Base-by-base conservation (phyloP, 2,797 vertebrate genomes). In the Macrochelys suwanniensis region DNA sequence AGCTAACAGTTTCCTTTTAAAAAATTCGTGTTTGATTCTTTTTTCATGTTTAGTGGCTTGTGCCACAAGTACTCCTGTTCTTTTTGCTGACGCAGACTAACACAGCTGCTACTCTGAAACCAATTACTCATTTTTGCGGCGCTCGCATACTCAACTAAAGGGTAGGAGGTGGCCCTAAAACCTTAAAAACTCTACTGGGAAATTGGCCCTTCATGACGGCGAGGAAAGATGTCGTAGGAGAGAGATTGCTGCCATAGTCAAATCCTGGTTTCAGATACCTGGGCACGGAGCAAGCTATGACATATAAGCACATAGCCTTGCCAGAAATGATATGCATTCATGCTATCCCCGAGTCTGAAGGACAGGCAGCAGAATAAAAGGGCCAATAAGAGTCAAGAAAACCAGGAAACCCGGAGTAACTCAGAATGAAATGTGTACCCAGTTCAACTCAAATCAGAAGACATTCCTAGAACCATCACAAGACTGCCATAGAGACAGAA, bases 81-180 rank as follows among this genome's bases (percentile, higher is more conserved):
- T 42, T 42, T 42, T 42, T 42, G 37, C 37, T 42, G 37, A 42
- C 37, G 37, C 37, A 42, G 37, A 42, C 37, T 42, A 42, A 42
- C 37, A 42, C 37, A 4, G 37, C 37, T 42, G 37, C 37, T 42
- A 42, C 37, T 42, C 37, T 42, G 37, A 42, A 42, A 42, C 37
- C 37, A 42, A 42, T 42, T 42, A 42, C 37, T 42, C 37, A 42
- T 42, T 42, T 42, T 87, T 89, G 57, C n/a, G 26, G 6, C 6
- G 50, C 93, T 47, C 47, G 1, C 37, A 37, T 65, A 74, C 21
- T 50, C 31, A 57, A 15, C 6, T 4, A 53, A 16, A 21, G 33
- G n/a, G 42, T 21, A 3, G 0, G 23, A 53, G 9, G 3, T 1
- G 1, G 49, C 61, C 49, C 7, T 28, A 13, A 61, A 68, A 26